Conservation (phyloP, 2,888 invertebrate species). For the Autographa gamma region DNA sequence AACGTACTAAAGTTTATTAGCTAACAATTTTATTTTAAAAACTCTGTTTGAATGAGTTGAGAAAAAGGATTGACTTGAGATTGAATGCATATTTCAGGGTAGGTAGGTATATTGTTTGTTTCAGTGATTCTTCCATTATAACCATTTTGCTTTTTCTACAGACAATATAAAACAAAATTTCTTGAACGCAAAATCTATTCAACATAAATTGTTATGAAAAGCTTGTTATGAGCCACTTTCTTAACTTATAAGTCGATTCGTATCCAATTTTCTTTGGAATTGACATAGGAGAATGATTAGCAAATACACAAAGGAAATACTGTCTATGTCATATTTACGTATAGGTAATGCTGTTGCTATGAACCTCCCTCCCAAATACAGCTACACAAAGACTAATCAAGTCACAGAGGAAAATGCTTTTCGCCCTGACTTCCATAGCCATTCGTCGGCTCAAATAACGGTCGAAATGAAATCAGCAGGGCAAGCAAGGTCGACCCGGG, state of each 20-base stretch:
- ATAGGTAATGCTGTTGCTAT: constrained; percentile 2
- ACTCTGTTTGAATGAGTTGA: not conserved
- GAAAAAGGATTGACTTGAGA: not conserved
- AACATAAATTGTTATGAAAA: not conserved
- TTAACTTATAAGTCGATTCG: not conserved
- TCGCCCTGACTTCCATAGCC: constrained; percentile 10
- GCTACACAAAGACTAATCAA: constrained; percentile 10
- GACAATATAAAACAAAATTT: not conserved
- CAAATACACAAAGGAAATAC: not conserved
- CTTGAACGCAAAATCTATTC: not conserved
- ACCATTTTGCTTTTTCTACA: too few species aligned
- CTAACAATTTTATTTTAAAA: not conserved
- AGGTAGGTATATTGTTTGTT: too few species aligned
- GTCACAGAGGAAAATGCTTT: constrained; percentile 18
- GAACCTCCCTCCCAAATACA: not conserved
- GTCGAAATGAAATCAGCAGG: constrained; percentile 58
- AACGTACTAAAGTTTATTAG: not conserved
- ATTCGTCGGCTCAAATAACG: constrained; percentile 43
- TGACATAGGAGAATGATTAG: not conserved
- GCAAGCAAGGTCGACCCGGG: constrained; percentile 57
- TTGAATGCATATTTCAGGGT: too few species aligned
- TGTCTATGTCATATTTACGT: not conserved
- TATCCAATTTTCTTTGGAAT: not conserved
- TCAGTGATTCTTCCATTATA: too few species aligned
- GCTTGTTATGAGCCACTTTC: not conserved